Conservation (phyloP, 2,113 vertebrate genomes). For the Pongo pygmaeus region DNA sequence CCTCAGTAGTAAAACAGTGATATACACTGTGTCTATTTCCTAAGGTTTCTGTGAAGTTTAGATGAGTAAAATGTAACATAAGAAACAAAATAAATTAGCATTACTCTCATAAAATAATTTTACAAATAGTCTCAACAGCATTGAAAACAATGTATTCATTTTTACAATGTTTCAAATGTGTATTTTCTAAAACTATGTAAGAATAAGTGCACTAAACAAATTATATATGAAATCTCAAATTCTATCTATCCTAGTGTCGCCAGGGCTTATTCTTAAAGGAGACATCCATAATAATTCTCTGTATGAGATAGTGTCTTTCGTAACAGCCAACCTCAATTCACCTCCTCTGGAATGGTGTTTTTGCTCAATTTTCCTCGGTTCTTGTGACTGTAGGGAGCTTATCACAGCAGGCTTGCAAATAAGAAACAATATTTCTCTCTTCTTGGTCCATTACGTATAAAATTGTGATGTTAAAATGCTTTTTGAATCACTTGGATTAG, state of each 20-base stretch:
- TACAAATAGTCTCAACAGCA: neutral
- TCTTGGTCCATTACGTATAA: slow-evolving; percentile 21
- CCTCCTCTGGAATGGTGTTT: neutral
- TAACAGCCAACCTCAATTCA: neutral
- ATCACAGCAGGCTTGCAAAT: slow-evolving; percentile 40
- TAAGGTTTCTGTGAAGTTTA: neutral
- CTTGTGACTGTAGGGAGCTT: neutral
- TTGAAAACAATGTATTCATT: neutral
- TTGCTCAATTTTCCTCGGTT: neutral
- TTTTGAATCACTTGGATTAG: neutral
- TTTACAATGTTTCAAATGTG: neutral
- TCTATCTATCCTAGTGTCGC: neutral
- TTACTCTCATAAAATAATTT: neutral
- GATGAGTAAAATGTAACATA: neutral
- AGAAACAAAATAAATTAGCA: neutral
- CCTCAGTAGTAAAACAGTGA: neutral
- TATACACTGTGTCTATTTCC: neutral
- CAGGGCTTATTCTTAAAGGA: neutral
- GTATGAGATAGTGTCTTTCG: neutral
- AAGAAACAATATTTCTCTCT: slow-evolving; percentile 4
- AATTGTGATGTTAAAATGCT: slow-evolving; percentile 28
- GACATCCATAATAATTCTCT: neutral
- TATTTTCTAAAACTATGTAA: neutral
- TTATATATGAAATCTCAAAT: neutral
- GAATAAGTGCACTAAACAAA: neutral